phyloP scores from a whole-genome alignment of 2,113 vertebrate genomes.

The Raja brachyura region DNA sequence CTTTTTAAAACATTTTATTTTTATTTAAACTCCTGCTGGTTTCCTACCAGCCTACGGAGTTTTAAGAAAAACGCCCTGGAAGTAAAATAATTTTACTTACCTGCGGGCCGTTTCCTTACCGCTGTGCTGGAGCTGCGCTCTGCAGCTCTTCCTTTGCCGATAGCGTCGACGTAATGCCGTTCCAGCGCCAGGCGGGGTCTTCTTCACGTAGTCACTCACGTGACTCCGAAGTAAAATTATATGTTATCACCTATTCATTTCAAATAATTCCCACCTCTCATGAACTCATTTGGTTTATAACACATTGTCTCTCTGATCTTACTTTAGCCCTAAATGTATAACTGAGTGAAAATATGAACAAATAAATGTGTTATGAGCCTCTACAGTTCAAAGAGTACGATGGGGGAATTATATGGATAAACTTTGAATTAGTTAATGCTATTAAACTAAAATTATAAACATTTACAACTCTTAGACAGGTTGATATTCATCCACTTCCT shows the following conservation, averaged over 20 bases:
- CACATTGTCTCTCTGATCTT: neutral
- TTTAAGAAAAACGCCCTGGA: no score
- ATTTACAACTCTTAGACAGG: neutral
- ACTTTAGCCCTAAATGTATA: neutral
- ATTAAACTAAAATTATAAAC: neutral
- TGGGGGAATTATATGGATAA: neutral
- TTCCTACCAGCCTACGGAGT: no score
- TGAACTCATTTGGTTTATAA: neutral
- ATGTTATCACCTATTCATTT: neutral
- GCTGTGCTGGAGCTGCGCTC: no score
- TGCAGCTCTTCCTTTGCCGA: no score
- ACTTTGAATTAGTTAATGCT: constrained; percentile 1
- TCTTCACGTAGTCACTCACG: no score
- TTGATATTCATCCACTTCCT: neutral
- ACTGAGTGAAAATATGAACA: neutral
- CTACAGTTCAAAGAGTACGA: neutral
- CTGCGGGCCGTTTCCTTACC: no score
- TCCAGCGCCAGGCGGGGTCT: no score
- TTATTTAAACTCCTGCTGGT: no score
- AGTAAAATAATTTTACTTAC: no score
- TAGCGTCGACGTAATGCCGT: no score
- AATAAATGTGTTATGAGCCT: neutral
- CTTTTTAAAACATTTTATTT: no score
- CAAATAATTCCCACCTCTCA: neutral
- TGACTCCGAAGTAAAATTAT: no score